Conservation (phyloP, 1,140 invertebrate species). For the Orchestia grillus region DNA sequence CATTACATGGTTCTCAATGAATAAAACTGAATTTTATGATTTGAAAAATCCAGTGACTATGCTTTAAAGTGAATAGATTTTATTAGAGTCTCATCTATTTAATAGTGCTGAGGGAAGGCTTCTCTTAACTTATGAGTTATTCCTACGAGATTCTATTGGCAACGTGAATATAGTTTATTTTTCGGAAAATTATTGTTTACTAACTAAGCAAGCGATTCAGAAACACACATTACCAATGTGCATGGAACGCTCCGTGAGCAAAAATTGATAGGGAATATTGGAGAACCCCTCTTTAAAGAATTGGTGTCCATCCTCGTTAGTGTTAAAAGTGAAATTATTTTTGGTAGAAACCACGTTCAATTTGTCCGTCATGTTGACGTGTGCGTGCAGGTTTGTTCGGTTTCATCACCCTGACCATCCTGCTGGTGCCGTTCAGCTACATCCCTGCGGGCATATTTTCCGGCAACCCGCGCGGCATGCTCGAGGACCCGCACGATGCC, state of each 20-base stretch:
- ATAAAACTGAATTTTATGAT: too few relatives aligned
- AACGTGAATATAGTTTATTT: too few relatives aligned
- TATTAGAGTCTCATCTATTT: too few relatives aligned
- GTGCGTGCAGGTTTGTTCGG: conserved; percentile 82
- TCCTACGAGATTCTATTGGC: too few relatives aligned
- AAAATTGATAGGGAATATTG: background rate
- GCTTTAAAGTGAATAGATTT: too few relatives aligned
- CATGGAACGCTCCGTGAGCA: background rate
- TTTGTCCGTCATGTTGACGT: background rate
- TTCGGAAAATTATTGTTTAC: background rate
- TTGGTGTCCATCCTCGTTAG: background rate
- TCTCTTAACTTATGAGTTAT: too few relatives aligned
- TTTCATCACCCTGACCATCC: conserved; percentile 80
- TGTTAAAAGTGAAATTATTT: background rate
- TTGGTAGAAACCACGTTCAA: background rate
- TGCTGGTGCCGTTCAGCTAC: conserved; percentile 89
- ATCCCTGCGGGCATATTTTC: conserved; percentile 84
- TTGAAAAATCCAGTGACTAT: too few relatives aligned
- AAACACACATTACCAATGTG: background rate
- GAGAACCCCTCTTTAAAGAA: background rate
- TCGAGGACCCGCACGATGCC: conserved; percentile 90
- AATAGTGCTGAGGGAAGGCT: too few relatives aligned
- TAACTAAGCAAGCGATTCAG: background rate
- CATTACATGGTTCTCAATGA: too few relatives aligned
- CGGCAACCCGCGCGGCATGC: conserved; percentile 80